Conservation (phyloP, 2,888 invertebrate genomes). For the Pimpla rufipes region DNA sequence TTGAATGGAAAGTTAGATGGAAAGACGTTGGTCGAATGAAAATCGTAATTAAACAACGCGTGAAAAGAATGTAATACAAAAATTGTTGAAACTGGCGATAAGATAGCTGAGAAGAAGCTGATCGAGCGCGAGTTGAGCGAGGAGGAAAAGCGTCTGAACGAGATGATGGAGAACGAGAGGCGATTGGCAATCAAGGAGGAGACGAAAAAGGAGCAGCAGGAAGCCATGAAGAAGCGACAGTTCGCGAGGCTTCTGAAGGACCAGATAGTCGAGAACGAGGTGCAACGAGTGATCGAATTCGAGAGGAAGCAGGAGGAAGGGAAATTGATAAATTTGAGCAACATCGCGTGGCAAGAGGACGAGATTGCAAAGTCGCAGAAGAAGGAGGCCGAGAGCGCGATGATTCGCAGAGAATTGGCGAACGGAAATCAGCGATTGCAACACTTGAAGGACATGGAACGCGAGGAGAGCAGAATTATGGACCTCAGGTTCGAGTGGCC, state of each 20-base stretch:
- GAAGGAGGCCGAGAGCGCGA: conserved; percentile 75
- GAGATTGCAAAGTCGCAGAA: conserved; percentile 87
- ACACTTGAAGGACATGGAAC: conserved; percentile 88
- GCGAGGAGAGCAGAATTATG: conserved; percentile 89
- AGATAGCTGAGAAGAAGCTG: conserved; percentile 84
- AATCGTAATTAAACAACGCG: background rate
- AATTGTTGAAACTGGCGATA: conserved; percentile 45
- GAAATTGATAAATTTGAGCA: conserved; percentile 88
- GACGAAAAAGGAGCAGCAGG: conserved; percentile 87
- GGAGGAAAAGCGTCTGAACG: conserved; percentile 87
- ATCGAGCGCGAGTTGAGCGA: conserved; percentile 82
- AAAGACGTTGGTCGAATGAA: no score
- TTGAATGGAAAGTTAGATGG: no score
- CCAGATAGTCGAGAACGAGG: conserved; percentile 87
- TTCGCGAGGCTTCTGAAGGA: conserved; percentile 88
- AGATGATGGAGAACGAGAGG: conserved; percentile 91
- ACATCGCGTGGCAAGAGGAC: conserved; percentile 89
- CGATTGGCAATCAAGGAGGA: conserved; percentile 87
- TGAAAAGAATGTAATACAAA: background rate
- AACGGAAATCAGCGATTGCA: conserved; percentile 88
- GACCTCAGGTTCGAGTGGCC: conserved; percentile 86
- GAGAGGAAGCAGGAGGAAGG: conserved; percentile 90
- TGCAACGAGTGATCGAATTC: conserved; percentile 87
- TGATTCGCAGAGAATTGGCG: conserved; percentile 79
- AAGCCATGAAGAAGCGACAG: conserved; percentile 84